Evolutionary conservation across 2,113 vertebrate genomes (phyloP).

Genomic region (Ptyas mucosa): DNA sequence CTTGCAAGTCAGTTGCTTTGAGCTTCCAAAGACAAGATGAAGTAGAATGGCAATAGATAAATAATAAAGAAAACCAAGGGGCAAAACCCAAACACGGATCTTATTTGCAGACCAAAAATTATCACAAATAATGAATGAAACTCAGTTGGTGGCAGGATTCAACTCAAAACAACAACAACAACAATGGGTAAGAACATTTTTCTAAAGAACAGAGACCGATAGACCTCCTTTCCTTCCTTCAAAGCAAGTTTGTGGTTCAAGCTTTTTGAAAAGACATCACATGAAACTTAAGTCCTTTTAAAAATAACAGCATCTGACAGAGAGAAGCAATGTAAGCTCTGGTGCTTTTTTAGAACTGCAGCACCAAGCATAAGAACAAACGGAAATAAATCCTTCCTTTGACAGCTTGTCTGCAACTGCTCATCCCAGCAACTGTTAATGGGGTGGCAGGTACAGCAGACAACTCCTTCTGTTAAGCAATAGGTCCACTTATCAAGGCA

Average conservation of each 20-base stretch:
- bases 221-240: background rate
- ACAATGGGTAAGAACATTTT: background rate
- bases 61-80: background rate
- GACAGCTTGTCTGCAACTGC: background rate
- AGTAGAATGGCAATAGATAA: background rate
- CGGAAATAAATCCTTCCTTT: conserved; percentile 15
- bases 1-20: background rate
- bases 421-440: background rate
- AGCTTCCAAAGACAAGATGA: background rate
- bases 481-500: no score
- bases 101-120: background rate
- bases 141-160: background rate
- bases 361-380: conserved; percentile 1
- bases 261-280: background rate
- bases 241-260: background rate
- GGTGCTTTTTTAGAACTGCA: background rate
- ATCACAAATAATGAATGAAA: background rate
- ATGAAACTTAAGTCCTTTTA: conserved; percentile 6
- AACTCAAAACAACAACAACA: background rate
- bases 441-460: background rate
- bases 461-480: background rate
- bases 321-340: background rate
- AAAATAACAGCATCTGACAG: conserved; percentile 9
- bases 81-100: background rate
- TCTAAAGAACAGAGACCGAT: background rate